Conservation (phyloP, 2,797 vertebrate species). For the Tiaroga cobitis region DNA sequence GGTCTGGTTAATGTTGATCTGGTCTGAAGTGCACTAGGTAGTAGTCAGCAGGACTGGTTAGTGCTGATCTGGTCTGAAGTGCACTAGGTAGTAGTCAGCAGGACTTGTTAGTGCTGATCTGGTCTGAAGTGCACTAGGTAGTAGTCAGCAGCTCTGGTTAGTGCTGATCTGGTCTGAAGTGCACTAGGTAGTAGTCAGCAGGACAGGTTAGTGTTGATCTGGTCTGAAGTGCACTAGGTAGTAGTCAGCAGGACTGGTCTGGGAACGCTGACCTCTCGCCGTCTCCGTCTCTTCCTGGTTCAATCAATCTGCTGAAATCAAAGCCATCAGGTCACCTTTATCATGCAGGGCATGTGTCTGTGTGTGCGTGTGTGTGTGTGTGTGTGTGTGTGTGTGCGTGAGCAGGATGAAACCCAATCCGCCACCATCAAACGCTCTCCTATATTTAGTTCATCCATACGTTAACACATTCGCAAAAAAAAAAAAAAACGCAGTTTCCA, state of each 20-base stretch:
- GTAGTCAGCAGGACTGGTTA: no score
- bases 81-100: no score
- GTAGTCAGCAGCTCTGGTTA: no score
- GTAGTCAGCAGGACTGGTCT: slow-evolving; percentile 31
- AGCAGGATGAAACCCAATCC: slow-evolving; percentile 56
- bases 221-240: not conserved
- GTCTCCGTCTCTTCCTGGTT: slow-evolving; percentile 55
- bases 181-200: no score
- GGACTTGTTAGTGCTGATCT: no score
- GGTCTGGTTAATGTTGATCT: no score
- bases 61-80: no score
- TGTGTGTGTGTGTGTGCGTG: slow-evolving; percentile 48
- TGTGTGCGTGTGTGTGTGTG: slow-evolving; percentile 40
- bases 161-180: not conserved
- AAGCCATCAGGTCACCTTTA: slow-evolving; percentile 68
- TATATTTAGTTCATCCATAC: slow-evolving; percentile 63
- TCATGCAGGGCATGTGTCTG: slow-evolving; percentile 38
- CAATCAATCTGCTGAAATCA: slow-evolving; percentile 68
- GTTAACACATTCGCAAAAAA: slow-evolving; percentile 64
- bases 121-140: no score
- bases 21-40: no score
- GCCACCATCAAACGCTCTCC: slow-evolving; percentile 53
- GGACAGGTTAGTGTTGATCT: no score
- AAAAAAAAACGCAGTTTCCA: slow-evolving; percentile 58
- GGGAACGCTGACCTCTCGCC: slow-evolving; percentile 51